Evolutionary conservation across 2,113 vertebrate species (phyloP).

Genomic region (Tor tambroides): DNA sequence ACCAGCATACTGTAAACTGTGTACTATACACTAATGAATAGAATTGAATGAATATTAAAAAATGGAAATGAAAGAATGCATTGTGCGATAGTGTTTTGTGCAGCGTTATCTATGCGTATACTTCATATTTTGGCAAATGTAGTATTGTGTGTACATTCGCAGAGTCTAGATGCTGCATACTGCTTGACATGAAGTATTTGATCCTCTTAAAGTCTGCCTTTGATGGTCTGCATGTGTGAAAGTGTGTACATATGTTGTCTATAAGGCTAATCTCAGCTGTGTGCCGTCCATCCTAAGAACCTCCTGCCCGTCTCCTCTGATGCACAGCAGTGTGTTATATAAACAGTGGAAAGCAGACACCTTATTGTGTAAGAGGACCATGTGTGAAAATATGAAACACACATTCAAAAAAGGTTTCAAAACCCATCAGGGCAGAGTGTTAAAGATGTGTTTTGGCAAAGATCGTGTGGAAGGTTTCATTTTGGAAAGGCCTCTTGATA

Average conservation of each 20-base stretch:
- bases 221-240: conserved; percentile 3
- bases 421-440: conserved; percentile 51
- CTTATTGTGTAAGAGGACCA: conserved; percentile 59
- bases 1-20: background rate
- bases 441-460: conserved; percentile 62
- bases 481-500: conserved; percentile 52
- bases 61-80: background rate
- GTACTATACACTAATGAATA: background rate
- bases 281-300: conserved; percentile 43
- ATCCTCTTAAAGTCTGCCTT: background rate
- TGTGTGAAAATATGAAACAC: conserved; percentile 64
- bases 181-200: conserved; percentile 1
- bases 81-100: background rate
- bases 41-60: background rate
- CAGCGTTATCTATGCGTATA: background rate
- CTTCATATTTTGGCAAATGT: background rate
- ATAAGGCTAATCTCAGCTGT: background rate
- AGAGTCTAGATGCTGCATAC: background rate
- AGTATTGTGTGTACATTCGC: background rate
- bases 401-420: conserved; percentile 58
- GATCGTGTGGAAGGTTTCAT: conserved; percentile 58
- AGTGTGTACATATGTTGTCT: conserved; percentile 7
- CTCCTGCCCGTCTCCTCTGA: conserved; percentile 37
- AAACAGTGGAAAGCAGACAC: conserved; percentile 66
- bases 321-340: conserved; percentile 49